Evolutionary conservation across 2,888 invertebrate genomes (phyloP).

Genomic region (Digitonthophagus gazella): DNA sequence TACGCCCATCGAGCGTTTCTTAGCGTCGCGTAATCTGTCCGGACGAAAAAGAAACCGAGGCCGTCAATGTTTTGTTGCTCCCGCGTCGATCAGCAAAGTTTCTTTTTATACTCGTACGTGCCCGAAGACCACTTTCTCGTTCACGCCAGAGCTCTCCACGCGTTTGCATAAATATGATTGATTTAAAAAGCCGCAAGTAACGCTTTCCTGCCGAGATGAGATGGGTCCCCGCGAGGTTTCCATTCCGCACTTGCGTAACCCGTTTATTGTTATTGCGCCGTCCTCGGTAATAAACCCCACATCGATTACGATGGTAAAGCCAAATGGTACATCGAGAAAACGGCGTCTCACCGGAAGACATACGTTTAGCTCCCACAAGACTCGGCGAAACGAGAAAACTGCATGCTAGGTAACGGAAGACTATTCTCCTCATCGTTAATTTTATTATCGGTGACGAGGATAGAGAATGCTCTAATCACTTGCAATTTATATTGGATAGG

Average conservation of each 20-base stretch:
- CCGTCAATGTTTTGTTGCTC: neutral
- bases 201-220: neutral
- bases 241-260: neutral
- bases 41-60: neutral
- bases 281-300: neutral
- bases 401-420: too few species aligned
- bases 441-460: too few species aligned
- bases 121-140: slow-evolving; percentile 11
- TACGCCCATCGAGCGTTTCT: neutral
- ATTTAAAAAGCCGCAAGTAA: neutral
- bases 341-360: neutral
- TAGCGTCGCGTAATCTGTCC: neutral
- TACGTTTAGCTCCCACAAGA: neutral
- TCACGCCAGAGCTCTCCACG: neutral
- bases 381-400: too few species aligned
- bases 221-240: neutral
- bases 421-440: too few species aligned
- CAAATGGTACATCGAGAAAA: neutral
- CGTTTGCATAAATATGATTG: slow-evolving; percentile 14
- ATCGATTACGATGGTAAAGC: neutral
- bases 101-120: slow-evolving; percentile 7
- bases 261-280: slow-evolving; percentile 5
- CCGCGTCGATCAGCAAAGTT: neutral
- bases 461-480: too few species aligned
- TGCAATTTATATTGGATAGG: too few species aligned